phyloP scores from a whole-genome alignment of 2,797 vertebrate species.

The Phoeniculus purpureus region DNA sequence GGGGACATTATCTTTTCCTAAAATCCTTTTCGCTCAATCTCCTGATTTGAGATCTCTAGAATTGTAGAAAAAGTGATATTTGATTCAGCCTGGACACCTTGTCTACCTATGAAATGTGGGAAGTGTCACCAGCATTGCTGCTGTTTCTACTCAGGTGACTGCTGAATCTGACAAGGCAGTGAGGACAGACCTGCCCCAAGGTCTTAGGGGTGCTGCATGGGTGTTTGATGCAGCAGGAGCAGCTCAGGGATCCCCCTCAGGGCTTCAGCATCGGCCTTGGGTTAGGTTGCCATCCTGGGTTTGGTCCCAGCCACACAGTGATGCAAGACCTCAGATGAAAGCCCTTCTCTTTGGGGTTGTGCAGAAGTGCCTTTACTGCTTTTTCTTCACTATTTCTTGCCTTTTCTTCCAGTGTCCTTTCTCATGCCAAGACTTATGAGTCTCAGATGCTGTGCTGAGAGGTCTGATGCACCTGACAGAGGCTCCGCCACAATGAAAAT shows the following conservation, averaged over 20 bases:
- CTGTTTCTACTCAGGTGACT: background rate
- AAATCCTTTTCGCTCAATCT: background rate
- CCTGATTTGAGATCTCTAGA: background rate
- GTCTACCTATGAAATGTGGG: background rate
- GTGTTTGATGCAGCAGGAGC: background rate
- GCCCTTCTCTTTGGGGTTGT: background rate
- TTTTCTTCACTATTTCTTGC: background rate
- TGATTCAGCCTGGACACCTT: background rate
- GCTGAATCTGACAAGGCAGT: background rate
- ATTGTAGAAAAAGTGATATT: background rate
- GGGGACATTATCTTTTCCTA: background rate
- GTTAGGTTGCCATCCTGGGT: background rate
- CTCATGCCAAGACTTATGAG: background rate
- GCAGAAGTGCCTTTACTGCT: background rate
- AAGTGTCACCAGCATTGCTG: background rate
- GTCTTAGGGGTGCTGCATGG: background rate
- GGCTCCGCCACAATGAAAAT: background rate
- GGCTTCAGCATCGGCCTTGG: background rate
- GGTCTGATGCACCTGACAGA: fast-evolving
- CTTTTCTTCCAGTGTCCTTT: background rate
- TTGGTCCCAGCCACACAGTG: background rate
- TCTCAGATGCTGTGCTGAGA: background rate
- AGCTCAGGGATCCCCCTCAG: background rate
- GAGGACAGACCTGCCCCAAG: background rate
- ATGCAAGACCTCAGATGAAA: background rate